Conservation (phyloP, 2,888 invertebrate genomes). For the Eueremaeus valkanovi region DNA sequence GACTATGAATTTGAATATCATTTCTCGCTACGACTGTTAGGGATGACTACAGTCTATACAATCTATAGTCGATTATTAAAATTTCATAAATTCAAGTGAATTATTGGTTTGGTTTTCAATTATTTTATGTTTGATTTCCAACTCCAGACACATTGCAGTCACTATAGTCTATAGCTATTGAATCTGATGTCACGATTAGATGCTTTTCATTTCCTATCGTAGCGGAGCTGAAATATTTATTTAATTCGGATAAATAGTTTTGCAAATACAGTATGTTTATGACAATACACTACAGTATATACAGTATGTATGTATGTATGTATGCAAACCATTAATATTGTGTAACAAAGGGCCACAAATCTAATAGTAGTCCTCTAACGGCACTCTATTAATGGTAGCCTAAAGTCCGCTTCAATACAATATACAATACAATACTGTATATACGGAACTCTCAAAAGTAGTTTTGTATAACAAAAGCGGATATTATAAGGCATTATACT, state of each 20-base stretch:
- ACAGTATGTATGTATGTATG: too few species aligned
- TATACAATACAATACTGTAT: too few species aligned
- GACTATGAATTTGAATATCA: too few species aligned
- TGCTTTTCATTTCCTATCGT: neutral
- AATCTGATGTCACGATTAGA: neutral
- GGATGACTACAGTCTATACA: neutral
- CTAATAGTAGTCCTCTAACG: neutral
- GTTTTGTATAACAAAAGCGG: neutral
- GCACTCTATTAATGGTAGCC: neutral
- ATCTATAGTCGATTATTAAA: conserved; percentile 3
- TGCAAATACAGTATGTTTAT: too few species aligned
- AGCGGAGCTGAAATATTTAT: neutral
- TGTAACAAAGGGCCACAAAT: neutral
- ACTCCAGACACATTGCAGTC: too few species aligned
- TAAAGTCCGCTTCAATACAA: too few species aligned
- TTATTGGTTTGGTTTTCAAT: neutral
- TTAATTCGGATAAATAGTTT: neutral
- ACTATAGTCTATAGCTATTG: neutral
- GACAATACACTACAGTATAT: too few species aligned
- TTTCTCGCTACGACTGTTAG: too few species aligned
- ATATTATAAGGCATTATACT: neutral
- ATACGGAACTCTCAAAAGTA: neutral
- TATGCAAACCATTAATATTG: neutral
- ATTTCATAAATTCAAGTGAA: neutral
- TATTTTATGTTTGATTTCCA: neutral